Evolutionary conservation across 2,797 vertebrate species (phyloP).

Genomic region (Epinephelus malabaricus): DNA sequence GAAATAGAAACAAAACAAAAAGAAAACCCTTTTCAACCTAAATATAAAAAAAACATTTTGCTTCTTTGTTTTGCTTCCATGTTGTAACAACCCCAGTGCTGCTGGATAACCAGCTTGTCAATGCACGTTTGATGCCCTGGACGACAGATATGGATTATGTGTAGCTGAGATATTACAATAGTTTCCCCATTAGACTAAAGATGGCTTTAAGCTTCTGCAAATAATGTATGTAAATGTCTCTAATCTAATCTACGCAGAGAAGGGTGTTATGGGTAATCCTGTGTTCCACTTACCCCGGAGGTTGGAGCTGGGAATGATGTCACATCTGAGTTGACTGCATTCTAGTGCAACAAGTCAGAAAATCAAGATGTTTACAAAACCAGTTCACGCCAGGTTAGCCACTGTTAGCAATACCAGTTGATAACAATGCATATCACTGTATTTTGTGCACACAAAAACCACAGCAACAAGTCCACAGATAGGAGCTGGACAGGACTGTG

Average conservation of each 20-base stretch:
- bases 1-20: neutral
- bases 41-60: neutral
- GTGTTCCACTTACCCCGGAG: too few relatives aligned
- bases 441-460: too few relatives aligned
- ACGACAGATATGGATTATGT: neutral
- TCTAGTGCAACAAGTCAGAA: too few relatives aligned
- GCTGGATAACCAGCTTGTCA: too few relatives aligned
- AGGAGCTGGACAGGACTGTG: too few relatives aligned
- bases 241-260: neutral
- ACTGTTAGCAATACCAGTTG: too few relatives aligned
- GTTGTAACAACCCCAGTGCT: neutral
- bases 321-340: too few relatives aligned
- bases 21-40: neutral
- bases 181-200: neutral
- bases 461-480: too few relatives aligned
- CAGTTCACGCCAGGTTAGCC: too few relatives aligned
- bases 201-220: constrained; percentile 11
- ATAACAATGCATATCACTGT: too few relatives aligned
- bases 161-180: neutral
- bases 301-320: too few relatives aligned
- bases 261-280: neutral
- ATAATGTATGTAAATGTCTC: neutral
- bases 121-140: neutral
- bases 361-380: too few relatives aligned
- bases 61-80: neutral